A percentile compares a stretch with the other conserved stretches of the same genome.
Evolutionary conservation across 2,888 invertebrate genomes (phyloP).

Genomic region (Drosophila parthenogenetica): DNA sequence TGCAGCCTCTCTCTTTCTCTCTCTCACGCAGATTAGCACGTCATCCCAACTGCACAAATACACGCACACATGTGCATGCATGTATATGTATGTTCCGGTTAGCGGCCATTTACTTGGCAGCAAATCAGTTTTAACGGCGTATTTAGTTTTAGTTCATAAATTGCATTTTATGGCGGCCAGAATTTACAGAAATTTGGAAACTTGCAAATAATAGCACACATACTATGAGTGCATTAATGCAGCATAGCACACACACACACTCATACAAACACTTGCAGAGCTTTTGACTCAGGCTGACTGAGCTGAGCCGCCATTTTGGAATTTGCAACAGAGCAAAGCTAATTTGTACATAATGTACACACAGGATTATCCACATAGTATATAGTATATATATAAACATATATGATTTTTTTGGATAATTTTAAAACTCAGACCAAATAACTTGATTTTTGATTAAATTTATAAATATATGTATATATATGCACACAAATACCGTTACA

Average conservation of each 20-base stretch:
- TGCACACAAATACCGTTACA: slow-evolving; percentile 37
- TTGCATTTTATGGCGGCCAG: not conserved
- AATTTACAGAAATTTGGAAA: not conserved
- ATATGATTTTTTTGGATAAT: not conserved
- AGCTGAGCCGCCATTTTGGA: slow-evolving; percentile 57
- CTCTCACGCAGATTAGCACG: slow-evolving; percentile 21
- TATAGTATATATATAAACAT: not conserved
- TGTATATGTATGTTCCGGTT: not conserved
- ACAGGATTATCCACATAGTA: slow-evolving; percentile 10
- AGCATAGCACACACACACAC: not conserved
- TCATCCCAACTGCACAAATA: slow-evolving; percentile 14
- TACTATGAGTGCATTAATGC: slow-evolving; percentile 1
- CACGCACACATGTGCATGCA: not conserved
- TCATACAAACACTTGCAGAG: slow-evolving; percentile 16
- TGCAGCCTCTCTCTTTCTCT: slow-evolving; percentile 22
- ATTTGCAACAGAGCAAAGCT: slow-evolving; percentile 35
- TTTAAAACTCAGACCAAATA: too few relatives aligned
- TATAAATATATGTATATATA: not conserved
- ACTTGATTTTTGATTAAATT: not conserved
- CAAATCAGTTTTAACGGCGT: not conserved
- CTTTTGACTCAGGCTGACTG: slow-evolving; percentile 10
- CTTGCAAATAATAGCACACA: slow-evolving; percentile 8
- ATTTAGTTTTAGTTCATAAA: not conserved
- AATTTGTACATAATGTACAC: slow-evolving; percentile 9
- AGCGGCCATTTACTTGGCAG: slow-evolving; percentile 6